These are phyloP conservation scores for Scophthalmus maximus DNA, from an alignment of 2,113 vertebrate genomes.

Conservation along the genomic window DNA sequence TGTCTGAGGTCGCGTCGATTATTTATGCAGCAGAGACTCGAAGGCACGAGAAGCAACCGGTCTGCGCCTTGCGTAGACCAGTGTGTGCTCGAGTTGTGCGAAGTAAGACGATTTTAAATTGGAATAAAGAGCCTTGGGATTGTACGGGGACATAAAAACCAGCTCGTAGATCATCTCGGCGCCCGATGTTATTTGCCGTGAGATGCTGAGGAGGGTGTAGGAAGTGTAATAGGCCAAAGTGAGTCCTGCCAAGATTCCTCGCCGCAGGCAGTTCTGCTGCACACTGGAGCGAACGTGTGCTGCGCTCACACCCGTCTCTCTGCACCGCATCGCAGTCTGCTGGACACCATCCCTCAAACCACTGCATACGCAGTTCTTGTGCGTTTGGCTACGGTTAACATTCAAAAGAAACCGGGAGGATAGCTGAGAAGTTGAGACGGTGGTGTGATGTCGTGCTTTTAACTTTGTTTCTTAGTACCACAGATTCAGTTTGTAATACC, in stretches of 20 bases:
- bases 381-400: conserved; percentile 18
- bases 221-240: conserved; percentile 54
- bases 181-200: conserved; percentile 28
- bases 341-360: conserved; percentile 59
- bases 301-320: conserved; percentile 50
- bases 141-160: conserved; percentile 25
- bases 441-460: background rate
- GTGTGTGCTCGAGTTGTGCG: conserved; percentile 10
- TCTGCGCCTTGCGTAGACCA: no score
- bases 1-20: conserved; percentile 64
- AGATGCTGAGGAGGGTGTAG: conserved; percentile 58
- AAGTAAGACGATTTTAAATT: conserved; percentile 43
- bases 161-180: conserved; percentile 42
- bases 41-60: conserved; percentile 41
- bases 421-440: no score
- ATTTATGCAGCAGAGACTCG: conserved; percentile 51
- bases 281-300: conserved; percentile 53
- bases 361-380: conserved; percentile 33
- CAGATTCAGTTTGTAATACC: no score
- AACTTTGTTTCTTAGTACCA: no score
- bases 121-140: conserved; percentile 47
- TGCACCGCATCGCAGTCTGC: conserved; percentile 56
- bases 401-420: no score
- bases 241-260: conserved; percentile 61
- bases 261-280: conserved; percentile 62